Conservation (phyloP, 1,140 invertebrate species). For the Tribolium madens region DNA sequence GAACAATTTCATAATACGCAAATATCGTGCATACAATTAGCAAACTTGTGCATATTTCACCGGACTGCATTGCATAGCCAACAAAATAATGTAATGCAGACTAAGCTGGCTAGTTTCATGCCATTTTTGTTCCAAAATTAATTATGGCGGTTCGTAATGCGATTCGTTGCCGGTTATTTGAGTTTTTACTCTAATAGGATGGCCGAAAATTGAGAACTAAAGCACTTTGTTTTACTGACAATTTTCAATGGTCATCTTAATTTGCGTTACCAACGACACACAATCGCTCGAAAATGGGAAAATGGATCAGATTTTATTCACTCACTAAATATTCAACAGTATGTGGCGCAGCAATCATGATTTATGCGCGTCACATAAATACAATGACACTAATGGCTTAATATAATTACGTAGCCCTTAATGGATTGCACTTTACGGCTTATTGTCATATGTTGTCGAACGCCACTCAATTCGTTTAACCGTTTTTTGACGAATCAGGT, state of each 20-base stretch:
- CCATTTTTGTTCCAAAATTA: slow-evolving; percentile 53
- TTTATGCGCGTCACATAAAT: slow-evolving; percentile 56
- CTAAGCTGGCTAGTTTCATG: slow-evolving; percentile 48
- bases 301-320: slow-evolving; percentile 34
- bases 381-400: slow-evolving; percentile 57
- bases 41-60: slow-evolving; percentile 11
- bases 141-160: slow-evolving; percentile 45
- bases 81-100: slow-evolving; percentile 47
- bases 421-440: slow-evolving; percentile 55
- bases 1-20: slow-evolving; percentile 7
- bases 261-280: slow-evolving; percentile 15
- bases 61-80: not conserved
- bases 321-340: slow-evolving; percentile 55
- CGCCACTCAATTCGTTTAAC: slow-evolving; percentile 25
- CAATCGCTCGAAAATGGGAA: slow-evolving; percentile 10
- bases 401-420: slow-evolving; percentile 55
- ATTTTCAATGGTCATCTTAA: slow-evolving; percentile 10
- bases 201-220: slow-evolving; percentile 24
- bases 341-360: slow-evolving; percentile 55
- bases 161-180: slow-evolving; percentile 37
- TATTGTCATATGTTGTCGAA: slow-evolving; percentile 48
- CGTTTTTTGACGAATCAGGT: not conserved
- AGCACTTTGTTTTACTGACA: slow-evolving; percentile 18
- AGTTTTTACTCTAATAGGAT: slow-evolving; percentile 7
- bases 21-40: not conserved